Percentiles rank a stretch among this genome's conserved stretches.
Conservation (phyloP, 2,113 vertebrate genomes). For the Apaloderma vittatum region DNA sequence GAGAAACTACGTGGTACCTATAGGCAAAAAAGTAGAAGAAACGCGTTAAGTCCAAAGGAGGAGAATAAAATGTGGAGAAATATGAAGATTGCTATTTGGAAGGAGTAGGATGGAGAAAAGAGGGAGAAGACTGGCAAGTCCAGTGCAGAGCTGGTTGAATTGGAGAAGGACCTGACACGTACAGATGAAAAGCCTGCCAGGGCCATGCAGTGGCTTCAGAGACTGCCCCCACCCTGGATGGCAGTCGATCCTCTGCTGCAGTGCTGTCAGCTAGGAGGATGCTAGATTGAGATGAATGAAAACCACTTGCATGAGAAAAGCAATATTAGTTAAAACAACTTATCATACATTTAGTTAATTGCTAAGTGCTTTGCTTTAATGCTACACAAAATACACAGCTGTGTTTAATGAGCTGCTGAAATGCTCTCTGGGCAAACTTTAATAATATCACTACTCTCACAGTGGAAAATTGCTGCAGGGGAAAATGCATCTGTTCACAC, state of each 20-base stretch:
- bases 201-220: neutral
- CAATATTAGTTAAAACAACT: constrained; percentile 18
- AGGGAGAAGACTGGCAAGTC: neutral
- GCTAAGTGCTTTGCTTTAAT: constrained; percentile 46
- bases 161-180: neutral
- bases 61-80: neutral
- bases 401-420: constrained; percentile 59
- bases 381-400: constrained; percentile 23
- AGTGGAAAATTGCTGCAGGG: constrained; percentile 11
- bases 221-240: neutral
- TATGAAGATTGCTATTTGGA: neutral
- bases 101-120: neutral
- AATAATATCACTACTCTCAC: neutral
- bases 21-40: neutral
- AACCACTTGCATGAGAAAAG: neutral
- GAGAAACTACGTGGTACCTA: neutral
- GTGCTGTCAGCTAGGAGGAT: neutral
- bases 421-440: constrained; percentile 45
- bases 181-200: neutral
- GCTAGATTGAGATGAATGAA: neutral
- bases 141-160: neutral
- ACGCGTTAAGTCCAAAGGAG: neutral
- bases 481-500: neutral
- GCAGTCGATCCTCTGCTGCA: accelerated
- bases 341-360: constrained; percentile 57